A percentile compares a stretch with the other conserved stretches of the same genome.
These are phyloP conservation scores for Zaprionus lineosus DNA, from an alignment of 2,888 invertebrate genomes.

Conservation along the genomic window DNA sequence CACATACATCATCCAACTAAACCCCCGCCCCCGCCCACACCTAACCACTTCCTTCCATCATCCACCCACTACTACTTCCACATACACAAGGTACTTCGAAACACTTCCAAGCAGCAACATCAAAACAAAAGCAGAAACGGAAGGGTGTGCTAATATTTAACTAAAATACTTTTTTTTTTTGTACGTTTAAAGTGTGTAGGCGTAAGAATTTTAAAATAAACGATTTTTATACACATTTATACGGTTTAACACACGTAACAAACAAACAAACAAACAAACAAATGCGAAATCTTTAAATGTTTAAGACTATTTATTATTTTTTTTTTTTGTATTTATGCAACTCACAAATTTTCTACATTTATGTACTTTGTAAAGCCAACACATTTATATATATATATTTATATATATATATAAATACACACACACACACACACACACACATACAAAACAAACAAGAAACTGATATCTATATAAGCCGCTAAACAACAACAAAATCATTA, in stretches of 20 bases:
- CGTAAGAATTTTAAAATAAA: conserved; percentile 64
- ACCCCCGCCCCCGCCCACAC: background rate
- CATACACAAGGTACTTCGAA: conserved; percentile 34
- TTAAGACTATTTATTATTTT: conserved; percentile 75
- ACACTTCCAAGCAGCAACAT: conserved; percentile 9
- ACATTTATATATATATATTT: too few species aligned
- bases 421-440: conserved; percentile 23
- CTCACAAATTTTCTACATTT: conserved; percentile 63
- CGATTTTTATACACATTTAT: conserved; percentile 71
- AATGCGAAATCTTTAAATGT: conserved; percentile 47
- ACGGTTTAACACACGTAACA: conserved; percentile 25
- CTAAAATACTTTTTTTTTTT: conserved; percentile 47
- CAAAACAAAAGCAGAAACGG: conserved; percentile 19
- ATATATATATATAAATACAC: conserved; percentile 18
- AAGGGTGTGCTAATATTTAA: conserved; percentile 60
- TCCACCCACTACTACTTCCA: conserved; percentile 42
- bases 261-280: conserved; percentile 22
- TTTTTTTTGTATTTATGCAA: conserved; percentile 52
- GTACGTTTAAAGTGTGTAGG: conserved; percentile 42
- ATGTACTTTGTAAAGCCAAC: conserved; percentile 54
- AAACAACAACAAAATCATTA: too few species aligned
- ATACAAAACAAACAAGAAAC: conserved; percentile 26
- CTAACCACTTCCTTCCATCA: too few species aligned
- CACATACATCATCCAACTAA: background rate
- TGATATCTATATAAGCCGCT: conserved; percentile 57